These are phyloP conservation scores for Neuroterus valhalla DNA, from an alignment of 1,140 invertebrate species.

Conservation along the genomic window DNA sequence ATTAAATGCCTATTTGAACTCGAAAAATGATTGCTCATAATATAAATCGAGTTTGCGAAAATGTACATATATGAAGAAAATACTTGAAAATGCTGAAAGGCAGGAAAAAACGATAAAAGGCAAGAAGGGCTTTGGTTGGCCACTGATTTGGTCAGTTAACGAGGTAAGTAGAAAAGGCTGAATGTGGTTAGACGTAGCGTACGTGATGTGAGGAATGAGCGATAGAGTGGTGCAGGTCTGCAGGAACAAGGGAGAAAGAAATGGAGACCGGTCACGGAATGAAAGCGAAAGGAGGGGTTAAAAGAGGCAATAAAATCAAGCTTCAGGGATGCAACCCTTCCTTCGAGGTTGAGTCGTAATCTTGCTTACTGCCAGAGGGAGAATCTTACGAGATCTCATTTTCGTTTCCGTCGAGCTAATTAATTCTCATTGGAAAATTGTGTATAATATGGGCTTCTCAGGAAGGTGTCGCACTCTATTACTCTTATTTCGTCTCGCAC, in stretches of 20 bases:
- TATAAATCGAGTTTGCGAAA: too few relatives aligned
- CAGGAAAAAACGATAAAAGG: neutral
- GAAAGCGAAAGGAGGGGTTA: conserved; percentile 59
- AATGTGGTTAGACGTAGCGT: conserved; percentile 28
- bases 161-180: conserved; percentile 19
- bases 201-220: conserved; percentile 45
- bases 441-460: conserved; percentile 26
- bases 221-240: conserved; percentile 46
- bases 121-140: neutral
- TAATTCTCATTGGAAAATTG: conserved; percentile 63
- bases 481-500: conserved; percentile 20
- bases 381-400: conserved; percentile 65
- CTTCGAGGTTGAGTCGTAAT: conserved; percentile 62
- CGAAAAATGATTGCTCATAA: too few relatives aligned
- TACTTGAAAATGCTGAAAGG: neutral
- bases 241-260: conserved; percentile 49
- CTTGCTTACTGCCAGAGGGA: conserved; percentile 57
- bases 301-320: conserved; percentile 71
- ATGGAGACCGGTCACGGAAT: conserved; percentile 54
- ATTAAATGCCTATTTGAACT: too few relatives aligned
- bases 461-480: conserved; percentile 27
- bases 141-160: conserved; percentile 28
- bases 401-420: conserved; percentile 66
- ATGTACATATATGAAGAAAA: conserved; percentile 1
- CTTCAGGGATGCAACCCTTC: conserved; percentile 68